Evolutionary conservation across 2,797 vertebrate species (phyloP).

Genomic region (Pantherophis alleghaniensis): DNA sequence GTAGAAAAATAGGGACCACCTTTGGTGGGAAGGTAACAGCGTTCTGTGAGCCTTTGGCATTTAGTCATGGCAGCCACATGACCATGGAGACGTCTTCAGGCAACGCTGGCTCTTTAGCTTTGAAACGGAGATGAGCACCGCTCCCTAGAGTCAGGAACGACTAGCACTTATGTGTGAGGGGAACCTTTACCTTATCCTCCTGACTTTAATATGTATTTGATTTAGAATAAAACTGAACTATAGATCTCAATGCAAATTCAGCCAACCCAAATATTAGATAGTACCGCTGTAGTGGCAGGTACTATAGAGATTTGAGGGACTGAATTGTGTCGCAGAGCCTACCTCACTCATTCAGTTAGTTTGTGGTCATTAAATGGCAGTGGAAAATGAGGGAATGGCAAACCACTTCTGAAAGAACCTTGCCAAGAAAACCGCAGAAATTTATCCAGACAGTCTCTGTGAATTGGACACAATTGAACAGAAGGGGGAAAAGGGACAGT

Average conservation of each 20-base stretch:
- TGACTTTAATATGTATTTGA: background rate
- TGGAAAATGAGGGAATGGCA: background rate
- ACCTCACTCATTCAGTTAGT: background rate
- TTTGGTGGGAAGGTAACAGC: too few relatives aligned
- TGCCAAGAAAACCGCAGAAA: background rate
- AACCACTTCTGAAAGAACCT: background rate
- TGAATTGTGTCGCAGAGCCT: background rate
- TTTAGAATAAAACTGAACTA: background rate
- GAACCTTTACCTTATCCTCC: too few relatives aligned
- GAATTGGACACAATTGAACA: background rate
- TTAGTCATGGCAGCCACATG: too few relatives aligned
- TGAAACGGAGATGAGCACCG: too few relatives aligned
- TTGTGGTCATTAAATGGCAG: background rate
- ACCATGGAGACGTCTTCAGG: too few relatives aligned
- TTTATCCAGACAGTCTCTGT: background rate
- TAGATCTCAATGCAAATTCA: background rate
- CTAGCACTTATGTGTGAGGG: too few relatives aligned
- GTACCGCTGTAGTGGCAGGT: background rate
- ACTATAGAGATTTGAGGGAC: background rate
- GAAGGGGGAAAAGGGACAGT: background rate
- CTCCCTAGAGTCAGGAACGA: too few relatives aligned
- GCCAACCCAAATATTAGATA: background rate
- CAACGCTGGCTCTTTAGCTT: too few relatives aligned
- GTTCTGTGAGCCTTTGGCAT: too few relatives aligned
- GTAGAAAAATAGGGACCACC: too few relatives aligned